Evolutionary conservation across 2,888 invertebrate genomes (phyloP).

Genomic region (Drosophila limbata): DNA sequence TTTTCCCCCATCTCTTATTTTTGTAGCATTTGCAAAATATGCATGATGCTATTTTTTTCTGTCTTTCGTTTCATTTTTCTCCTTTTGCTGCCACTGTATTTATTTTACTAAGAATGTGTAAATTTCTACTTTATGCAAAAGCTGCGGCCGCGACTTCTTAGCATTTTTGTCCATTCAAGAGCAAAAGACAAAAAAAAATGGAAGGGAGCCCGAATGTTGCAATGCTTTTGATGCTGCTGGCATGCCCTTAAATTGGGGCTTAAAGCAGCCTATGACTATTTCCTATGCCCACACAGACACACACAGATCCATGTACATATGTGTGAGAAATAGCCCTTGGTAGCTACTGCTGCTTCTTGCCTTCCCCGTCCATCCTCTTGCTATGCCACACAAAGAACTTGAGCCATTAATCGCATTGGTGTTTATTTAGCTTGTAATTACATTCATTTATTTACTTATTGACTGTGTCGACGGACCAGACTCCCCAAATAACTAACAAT

Average conservation of each 20-base stretch:
- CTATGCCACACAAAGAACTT: constrained; percentile 30
- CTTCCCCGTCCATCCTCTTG: neutral
- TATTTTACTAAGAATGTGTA: constrained; percentile 80
- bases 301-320: neutral
- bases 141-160: constrained; percentile 76
- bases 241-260: constrained; percentile 36
- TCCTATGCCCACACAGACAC: constrained; percentile 8
- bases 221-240: constrained; percentile 61
- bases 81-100: constrained; percentile 65
- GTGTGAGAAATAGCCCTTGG: constrained; percentile 4
- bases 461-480: constrained; percentile 73
- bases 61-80: constrained; percentile 39
- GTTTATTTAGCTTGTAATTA: constrained; percentile 84
- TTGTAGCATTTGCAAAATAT: constrained; percentile 61
- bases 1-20: constrained; percentile 35
- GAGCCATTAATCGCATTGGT: constrained; percentile 81
- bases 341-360: neutral
- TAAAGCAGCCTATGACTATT: constrained; percentile 50
- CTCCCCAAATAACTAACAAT: constrained; percentile 75
- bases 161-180: constrained; percentile 61
- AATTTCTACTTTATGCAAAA: constrained; percentile 78
- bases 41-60: constrained; percentile 44
- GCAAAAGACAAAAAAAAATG: neutral
- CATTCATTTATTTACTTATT: constrained; percentile 84
- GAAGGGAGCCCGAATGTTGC: constrained; percentile 11